Evolutionary conservation across 2,113 vertebrate species (phyloP).

Genomic region (Bucco capensis): DNA sequence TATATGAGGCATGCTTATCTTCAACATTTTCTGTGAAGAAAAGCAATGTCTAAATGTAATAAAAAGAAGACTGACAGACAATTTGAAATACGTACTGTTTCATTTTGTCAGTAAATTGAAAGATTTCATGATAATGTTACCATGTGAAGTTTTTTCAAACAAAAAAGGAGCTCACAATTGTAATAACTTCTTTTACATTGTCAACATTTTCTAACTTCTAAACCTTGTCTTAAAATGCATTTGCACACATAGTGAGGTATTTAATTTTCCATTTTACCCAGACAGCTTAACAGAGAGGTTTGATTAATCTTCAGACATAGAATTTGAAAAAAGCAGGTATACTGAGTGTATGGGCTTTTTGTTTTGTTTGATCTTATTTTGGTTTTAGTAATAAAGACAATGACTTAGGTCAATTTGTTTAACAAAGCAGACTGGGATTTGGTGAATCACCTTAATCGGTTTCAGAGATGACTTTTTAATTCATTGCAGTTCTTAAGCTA

Average conservation of each 20-base stretch:
- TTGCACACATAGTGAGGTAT: background rate
- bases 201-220: background rate
- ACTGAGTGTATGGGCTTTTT: background rate
- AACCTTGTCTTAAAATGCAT: background rate
- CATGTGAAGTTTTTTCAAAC: background rate
- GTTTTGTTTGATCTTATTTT: background rate
- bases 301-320: background rate
- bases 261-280: background rate
- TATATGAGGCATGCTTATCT: background rate
- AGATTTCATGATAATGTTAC: background rate
- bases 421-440: background rate
- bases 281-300: background rate
- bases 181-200: background rate
- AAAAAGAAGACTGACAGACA: background rate
- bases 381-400: background rate
- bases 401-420: background rate
- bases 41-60: background rate
- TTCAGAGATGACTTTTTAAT: constrained; percentile 45
- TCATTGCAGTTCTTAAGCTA: constrained; percentile 6
- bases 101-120: background rate
- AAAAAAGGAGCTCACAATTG: background rate
- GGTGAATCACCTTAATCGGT: constrained; percentile 6
- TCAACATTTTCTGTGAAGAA: background rate
- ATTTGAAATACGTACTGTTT: background rate
- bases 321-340: background rate